Evolutionary conservation across 1,140 invertebrate species (phyloP).

Genomic region (Ylistrum balloti): DNA sequence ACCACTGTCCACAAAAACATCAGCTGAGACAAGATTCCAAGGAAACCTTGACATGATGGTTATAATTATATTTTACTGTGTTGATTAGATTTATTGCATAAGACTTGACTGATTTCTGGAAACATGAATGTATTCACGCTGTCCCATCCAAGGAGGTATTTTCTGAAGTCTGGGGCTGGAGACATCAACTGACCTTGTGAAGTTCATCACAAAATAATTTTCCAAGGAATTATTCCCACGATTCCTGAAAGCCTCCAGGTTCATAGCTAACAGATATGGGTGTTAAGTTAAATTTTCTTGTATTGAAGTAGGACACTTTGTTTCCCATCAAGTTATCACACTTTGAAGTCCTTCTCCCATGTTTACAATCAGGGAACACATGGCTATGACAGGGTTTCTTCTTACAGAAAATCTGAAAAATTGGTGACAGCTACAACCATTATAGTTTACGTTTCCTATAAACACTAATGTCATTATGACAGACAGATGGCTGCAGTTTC

Average conservation of each 20-base stretch:
- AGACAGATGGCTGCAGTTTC: not conserved
- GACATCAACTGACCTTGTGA: not conserved
- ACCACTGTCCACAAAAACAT: not conserved
- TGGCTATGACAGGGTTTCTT: not conserved
- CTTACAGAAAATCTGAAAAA: conserved; percentile 7
- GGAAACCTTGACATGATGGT: not conserved
- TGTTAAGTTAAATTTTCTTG: not conserved
- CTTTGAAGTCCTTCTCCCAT: not conserved
- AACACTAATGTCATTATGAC: not conserved
- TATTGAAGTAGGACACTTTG: not conserved
- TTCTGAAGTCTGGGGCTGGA: not conserved
- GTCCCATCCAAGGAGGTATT: not conserved
- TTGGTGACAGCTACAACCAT: not conserved
- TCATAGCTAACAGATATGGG: not conserved
- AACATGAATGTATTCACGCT: not conserved
- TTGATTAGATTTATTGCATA: not conserved
- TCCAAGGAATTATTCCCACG: not conserved
- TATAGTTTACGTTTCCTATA: not conserved
- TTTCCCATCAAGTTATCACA: not conserved
- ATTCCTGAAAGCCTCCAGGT: not conserved
- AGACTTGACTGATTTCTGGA: not conserved
- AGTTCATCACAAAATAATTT: not conserved
- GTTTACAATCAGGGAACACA: conserved; percentile 15
- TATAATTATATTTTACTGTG: not conserved
- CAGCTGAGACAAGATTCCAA: not conserved